Evolutionary conservation across 2,113 vertebrate genomes (phyloP).

Genomic region (Cairina moschata): DNA sequence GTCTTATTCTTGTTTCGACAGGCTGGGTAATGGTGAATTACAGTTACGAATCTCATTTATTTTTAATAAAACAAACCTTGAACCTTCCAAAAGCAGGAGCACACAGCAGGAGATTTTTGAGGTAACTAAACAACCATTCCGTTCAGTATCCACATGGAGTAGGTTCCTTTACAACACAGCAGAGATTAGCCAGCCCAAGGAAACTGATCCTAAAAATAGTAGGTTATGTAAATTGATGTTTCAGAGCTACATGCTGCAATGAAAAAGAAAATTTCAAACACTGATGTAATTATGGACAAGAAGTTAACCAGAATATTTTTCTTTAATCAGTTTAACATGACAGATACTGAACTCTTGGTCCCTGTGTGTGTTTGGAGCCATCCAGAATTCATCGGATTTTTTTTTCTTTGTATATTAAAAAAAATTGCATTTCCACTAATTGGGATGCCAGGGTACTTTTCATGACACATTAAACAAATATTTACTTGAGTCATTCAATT

Average conservation of each 20-base stretch:
- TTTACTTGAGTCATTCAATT: background rate
- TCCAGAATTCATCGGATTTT: background rate
- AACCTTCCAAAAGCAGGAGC: background rate
- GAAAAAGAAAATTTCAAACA: background rate
- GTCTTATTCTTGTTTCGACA: background rate
- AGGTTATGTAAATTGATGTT: background rate
- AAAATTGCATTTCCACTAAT: background rate
- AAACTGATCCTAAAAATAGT: background rate
- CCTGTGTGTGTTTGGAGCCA: background rate
- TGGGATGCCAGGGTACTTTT: background rate
- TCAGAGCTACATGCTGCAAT: background rate
- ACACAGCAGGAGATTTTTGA: background rate
- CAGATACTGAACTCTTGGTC: background rate
- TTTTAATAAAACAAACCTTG: background rate
- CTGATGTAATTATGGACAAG: background rate
- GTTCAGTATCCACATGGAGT: background rate
- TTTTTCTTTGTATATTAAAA: background rate
- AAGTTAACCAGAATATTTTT: background rate
- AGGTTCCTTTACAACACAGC: background rate
- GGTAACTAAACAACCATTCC: background rate
- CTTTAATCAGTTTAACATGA: background rate
- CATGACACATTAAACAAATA: background rate
- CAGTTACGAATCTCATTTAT: background rate
- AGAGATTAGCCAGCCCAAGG: background rate
- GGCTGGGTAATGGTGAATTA: background rate